These are phyloP conservation scores for Pantala flavescens DNA, from an alignment of 1,140 invertebrate genomes.

Conservation along the genomic window DNA sequence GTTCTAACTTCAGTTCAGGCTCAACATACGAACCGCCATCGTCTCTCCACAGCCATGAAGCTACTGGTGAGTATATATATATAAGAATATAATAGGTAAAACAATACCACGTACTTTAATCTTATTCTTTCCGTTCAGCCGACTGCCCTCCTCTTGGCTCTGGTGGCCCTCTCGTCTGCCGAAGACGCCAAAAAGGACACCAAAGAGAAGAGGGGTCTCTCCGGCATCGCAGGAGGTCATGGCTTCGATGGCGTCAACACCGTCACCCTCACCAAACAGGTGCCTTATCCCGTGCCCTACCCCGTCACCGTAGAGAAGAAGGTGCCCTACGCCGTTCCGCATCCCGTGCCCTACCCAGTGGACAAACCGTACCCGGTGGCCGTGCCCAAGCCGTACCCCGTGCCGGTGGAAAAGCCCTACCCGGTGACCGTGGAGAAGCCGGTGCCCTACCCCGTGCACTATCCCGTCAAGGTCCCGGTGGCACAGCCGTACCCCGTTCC, in stretches of 20 bases:
- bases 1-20: no score
- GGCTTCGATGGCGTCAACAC: neutral
- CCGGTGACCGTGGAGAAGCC: conserved; percentile 3
- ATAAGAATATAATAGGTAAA: no score
- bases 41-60: no score
- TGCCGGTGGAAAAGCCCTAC: conserved; percentile 15
- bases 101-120: no score
- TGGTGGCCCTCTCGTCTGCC: neutral
- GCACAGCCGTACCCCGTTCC: conserved; percentile 15
- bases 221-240: conserved; percentile 13
- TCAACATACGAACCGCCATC: no score
- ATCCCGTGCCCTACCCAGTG: conserved; percentile 3
- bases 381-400: neutral
- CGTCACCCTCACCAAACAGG: conserved; percentile 1
- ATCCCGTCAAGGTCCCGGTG: conserved; percentile 14
- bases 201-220: neutral
- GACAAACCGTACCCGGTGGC: conserved; percentile 7
- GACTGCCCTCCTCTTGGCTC: neutral
- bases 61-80: no score
- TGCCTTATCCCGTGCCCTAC: neutral
- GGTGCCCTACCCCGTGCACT: conserved; percentile 18
- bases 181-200: neutral
- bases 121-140: neutral
- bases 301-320: neutral
- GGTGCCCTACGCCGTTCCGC: neutral